Conservation (phyloP, 2,113 vertebrate genomes). For the Hemibagrus wyckioides region DNA sequence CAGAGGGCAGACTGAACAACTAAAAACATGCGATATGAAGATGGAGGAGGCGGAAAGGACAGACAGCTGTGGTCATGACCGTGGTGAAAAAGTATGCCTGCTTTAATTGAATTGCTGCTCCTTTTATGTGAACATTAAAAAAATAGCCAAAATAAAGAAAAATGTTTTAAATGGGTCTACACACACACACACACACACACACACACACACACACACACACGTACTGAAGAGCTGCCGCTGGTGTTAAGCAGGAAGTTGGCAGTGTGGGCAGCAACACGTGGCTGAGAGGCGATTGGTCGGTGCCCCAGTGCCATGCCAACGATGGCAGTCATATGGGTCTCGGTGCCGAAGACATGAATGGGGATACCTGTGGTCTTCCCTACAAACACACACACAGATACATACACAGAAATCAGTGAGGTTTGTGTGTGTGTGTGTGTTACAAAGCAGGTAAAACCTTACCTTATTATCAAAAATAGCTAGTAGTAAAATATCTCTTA, state of each 20-base stretch:
- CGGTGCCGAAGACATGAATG: conserved; percentile 96
- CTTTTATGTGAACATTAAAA: background rate
- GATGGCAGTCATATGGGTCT: conserved; percentile 98
- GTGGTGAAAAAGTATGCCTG: background rate
- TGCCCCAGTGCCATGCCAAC: conserved; percentile 97
- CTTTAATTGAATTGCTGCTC: background rate
- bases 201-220: conserved; percentile 44
- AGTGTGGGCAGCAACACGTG: conserved; percentile 87
- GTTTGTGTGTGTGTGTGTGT: background rate
- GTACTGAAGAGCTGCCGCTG: conserved; percentile 87
- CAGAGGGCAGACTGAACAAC: background rate
- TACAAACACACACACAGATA: background rate
- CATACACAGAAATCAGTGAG: background rate
- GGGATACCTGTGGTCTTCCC: conserved; percentile 81
- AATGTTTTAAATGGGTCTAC: background rate
- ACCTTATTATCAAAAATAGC: background rate
- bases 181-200: background rate
- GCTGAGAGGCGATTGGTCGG: conserved; percentile 89
- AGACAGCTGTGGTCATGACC: background rate
- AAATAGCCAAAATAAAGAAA: background rate
- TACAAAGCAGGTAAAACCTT: background rate
- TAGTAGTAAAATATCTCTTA: background rate
- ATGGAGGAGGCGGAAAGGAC: background rate
- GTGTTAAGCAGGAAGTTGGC: conserved; percentile 98
- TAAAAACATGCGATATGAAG: background rate